A percentile compares a stretch with the other conserved stretches of the same genome.
phyloP scores from a whole-genome alignment of 2,888 invertebrate genomes.

The Emmelina monodactyla region DNA sequence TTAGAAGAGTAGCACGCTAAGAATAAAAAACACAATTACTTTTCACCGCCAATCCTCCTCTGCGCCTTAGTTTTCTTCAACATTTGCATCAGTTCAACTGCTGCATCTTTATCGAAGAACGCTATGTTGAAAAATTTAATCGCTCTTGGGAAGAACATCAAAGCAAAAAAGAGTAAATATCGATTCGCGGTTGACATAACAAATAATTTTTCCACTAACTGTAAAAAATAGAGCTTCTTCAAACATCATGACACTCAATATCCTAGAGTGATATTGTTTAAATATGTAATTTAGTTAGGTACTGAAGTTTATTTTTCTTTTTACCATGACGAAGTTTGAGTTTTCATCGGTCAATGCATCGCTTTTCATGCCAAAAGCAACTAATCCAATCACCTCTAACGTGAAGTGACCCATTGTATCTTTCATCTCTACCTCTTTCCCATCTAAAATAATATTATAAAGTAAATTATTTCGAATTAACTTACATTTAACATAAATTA shows the following conservation, averaged over 20 bases:
- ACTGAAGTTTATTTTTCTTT: no score
- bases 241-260: constrained; percentile 3
- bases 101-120: constrained; percentile 36
- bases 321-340: constrained; percentile 56
- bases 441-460: constrained; percentile 26
- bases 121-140: constrained; percentile 36
- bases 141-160: constrained; percentile 39
- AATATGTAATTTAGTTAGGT: no score
- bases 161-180: constrained; percentile 28
- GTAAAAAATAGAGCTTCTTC: constrained; percentile 15
- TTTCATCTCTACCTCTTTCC: constrained; percentile 60
- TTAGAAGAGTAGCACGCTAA: not conserved
- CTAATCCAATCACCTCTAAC: constrained; percentile 63
- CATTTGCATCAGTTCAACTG: constrained; percentile 37
- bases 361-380: constrained; percentile 64
- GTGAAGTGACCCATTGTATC: constrained; percentile 62
- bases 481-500: not conserved
- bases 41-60: constrained; percentile 30
- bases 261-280: not conserved
- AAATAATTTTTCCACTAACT: constrained; percentile 52
- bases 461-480: not conserved
- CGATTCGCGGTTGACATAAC: constrained; percentile 38
- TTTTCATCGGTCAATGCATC: constrained; percentile 54
- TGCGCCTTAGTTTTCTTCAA: constrained; percentile 43
- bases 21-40: constrained; percentile 25